Percentiles rank a stretch among this genome's conserved stretches.
Evolutionary conservation across 2,888 invertebrate genomes (phyloP).

Genomic region (Micoletzkya japonica): DNA sequence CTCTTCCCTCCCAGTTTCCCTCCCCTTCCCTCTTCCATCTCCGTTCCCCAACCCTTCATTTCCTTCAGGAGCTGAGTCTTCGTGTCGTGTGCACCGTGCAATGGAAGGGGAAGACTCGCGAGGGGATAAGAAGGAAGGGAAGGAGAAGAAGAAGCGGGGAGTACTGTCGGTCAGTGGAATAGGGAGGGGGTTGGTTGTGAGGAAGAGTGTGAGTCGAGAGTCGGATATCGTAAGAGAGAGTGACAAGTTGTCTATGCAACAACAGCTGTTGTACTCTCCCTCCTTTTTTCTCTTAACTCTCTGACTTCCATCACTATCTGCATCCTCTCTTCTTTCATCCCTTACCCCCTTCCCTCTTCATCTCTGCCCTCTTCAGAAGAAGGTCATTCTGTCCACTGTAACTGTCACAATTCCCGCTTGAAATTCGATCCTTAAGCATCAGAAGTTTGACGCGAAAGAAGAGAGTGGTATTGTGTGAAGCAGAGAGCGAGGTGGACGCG

Average conservation of each 20-base stretch:
- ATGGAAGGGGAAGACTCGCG: not conserved
- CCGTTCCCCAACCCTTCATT: too few species aligned
- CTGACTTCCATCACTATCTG: not conserved
- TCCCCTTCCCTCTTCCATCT: not conserved
- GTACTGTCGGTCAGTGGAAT: too few species aligned
- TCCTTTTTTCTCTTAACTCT: not conserved
- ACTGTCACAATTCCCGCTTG: too few species aligned
- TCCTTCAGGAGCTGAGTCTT: not conserved
- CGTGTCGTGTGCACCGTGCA: not conserved
- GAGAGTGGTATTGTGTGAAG: not conserved
- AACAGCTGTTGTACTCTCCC: too few species aligned
- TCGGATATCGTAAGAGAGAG: too few species aligned
- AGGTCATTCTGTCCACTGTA: too few species aligned
- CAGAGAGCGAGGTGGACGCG: not conserved
- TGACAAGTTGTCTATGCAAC: too few species aligned
- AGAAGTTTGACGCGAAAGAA: not conserved
- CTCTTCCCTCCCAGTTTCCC: not conserved
- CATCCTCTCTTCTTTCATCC: not conserved
- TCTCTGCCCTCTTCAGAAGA: constrained; percentile 12
- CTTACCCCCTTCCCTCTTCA: constrained; percentile 1
- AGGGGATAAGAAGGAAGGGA: too few species aligned
- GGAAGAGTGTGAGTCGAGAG: too few species aligned
- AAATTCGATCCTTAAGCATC: not conserved
- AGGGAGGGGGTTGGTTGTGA: too few species aligned
- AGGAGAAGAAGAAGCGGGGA: not conserved